A percentile compares a stretch with the other conserved stretches of the same genome.
These are phyloP conservation scores for Hybognathus amarus DNA, from an alignment of 2,797 vertebrate species.

Conservation along the genomic window DNA sequence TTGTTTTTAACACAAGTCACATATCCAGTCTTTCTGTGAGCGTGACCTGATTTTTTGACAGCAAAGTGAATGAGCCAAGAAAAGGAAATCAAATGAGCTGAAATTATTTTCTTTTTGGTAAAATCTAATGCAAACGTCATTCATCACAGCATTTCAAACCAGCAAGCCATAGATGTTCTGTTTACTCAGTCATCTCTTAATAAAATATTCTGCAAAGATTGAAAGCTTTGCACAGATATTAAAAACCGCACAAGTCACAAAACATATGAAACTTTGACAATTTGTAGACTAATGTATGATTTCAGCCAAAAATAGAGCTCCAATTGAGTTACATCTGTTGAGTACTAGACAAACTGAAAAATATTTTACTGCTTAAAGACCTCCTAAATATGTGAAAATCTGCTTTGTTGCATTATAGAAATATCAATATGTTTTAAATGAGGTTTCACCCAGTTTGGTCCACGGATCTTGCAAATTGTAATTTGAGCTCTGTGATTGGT, in stretches of 20 bases:
- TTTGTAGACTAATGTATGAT: background rate
- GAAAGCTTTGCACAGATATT: background rate
- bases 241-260: background rate
- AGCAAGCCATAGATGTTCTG: background rate
- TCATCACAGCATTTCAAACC: background rate
- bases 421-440: conserved; percentile 25
- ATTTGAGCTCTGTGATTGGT: conserved; percentile 5
- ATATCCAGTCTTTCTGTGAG: background rate
- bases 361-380: background rate
- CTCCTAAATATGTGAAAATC: background rate
- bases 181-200: background rate
- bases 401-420: background rate
- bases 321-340: conserved; percentile 7
- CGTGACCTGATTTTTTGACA: background rate
- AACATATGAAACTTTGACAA: background rate
- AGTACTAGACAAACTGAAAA: background rate
- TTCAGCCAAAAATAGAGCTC: background rate
- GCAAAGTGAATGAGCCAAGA: background rate
- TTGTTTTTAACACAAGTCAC: background rate
- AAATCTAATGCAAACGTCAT: background rate
- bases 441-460: background rate
- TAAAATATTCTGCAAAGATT: conserved; percentile 17
- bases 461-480: conserved; percentile 12
- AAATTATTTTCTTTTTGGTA: background rate
- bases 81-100: background rate